Base-by-base conservation (phyloP, 2,797 vertebrate species). In the Bradypodion pumilum region DNA sequence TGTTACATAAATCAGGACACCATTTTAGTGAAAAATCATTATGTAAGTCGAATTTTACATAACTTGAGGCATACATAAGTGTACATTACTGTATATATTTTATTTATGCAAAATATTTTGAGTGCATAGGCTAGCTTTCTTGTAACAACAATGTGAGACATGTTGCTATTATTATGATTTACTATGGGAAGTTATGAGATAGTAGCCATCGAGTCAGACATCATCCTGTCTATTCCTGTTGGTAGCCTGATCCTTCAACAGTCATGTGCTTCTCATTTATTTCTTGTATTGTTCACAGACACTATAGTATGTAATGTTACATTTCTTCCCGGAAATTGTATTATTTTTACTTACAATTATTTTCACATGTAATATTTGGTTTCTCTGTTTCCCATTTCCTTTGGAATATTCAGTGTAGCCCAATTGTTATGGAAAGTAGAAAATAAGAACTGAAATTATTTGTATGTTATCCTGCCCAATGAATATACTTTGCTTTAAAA, bases 401-500 rank as follows among this genome's bases (percentile, higher is more conserved):
- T 19, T 65, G 60, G 16, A 65, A 73, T 8, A n/a, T 21, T 68
- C 9, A n/a, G 40, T 46, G 19, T 74, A 46, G 37, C n/a, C 42
- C 42, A 73, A n/a, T n/a, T n/a, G 37, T 78, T 78, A 42, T 69
- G 15, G 25, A n/a, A 25, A 37, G 7, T 16, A 13, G 46, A 42
- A 63, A 66, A 42, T 73, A 81, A n/a, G 27, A 52, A 59, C 21
- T 68, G 49, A 7, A 49, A 4, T 74, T 23, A 72, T 27, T 19
- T 42, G 37, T 59, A n/a, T 29, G 37, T 32, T 68, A 21, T 13
- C 46, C 32, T 4, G 19, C 6, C 44, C 62, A 63, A 23, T 25
- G 49, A 76, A 69, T 37, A 74, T 9, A 60, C 15, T 16, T 81
- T 68, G 16, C 15, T 5, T 68, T 78, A 63, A 89, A 87, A 68